Evolutionary conservation across 2,888 invertebrate genomes (phyloP).

Genomic region (Catocala sponsa): DNA sequence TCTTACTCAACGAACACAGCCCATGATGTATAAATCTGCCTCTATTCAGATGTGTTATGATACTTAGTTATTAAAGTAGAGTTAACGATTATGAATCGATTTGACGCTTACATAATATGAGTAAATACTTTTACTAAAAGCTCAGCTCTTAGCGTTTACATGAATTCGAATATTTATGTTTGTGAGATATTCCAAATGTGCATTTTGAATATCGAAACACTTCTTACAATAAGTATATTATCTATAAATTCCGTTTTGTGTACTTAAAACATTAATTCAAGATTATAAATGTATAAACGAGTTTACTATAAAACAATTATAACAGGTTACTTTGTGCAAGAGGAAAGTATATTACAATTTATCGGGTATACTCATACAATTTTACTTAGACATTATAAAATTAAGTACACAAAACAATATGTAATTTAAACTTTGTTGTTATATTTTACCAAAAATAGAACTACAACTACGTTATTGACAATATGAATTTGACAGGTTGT

Average conservation of each 20-base stretch:
- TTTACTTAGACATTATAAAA: constrained; percentile 1
- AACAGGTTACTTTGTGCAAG: neutral
- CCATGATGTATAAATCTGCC: constrained; percentile 29
- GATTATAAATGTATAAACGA: constrained; percentile 21
- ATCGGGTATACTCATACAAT: neutral
- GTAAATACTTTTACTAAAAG: constrained; percentile 66
- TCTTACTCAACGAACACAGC: neutral
- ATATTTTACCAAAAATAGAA: constrained; percentile 10
- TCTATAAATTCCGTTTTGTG: constrained; percentile 43
- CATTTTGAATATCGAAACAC: constrained; percentile 55
- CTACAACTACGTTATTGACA: constrained; percentile 13
- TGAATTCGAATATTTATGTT: constrained; percentile 51
- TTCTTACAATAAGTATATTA: constrained; percentile 44
- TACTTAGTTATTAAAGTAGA: constrained; percentile 55
- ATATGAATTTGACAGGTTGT: constrained; percentile 11
- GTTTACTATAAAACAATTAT: constrained; percentile 22
- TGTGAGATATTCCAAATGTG: constrained; percentile 65
- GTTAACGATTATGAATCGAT: constrained; percentile 45
- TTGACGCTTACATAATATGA: constrained; percentile 48
- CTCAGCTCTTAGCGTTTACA: constrained; percentile 64
- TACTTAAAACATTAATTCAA: constrained; percentile 20
- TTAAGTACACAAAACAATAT: neutral
- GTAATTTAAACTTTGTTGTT: neutral
- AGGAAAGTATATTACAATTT: neutral
- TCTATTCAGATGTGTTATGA: constrained; percentile 63